phyloP scores from a whole-genome alignment of 2,888 invertebrate genomes.

The Drosophila paramelanica region DNA sequence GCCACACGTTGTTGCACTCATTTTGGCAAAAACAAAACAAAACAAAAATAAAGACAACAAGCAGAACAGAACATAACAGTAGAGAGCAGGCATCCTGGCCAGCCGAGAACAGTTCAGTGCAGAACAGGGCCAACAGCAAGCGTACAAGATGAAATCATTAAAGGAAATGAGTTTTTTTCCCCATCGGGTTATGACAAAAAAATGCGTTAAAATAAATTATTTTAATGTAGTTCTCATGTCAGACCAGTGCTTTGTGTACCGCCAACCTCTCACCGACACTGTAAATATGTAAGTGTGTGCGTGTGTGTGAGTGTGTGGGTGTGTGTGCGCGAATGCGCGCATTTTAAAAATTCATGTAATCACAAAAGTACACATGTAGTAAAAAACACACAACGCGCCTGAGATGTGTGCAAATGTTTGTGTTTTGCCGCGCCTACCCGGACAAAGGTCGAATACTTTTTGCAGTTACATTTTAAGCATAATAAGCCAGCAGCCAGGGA shows the following conservation, averaged over 20 bases:
- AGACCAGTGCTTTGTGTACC: slow-evolving; percentile 43
- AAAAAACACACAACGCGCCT: slow-evolving; percentile 60
- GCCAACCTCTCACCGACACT: background rate
- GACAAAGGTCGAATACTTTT: slow-evolving; percentile 11
- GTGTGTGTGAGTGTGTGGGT: slow-evolving; percentile 4
- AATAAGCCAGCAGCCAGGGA: slow-evolving; percentile 53
- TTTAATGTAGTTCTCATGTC: slow-evolving; percentile 84
- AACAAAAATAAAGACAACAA: slow-evolving; percentile 25
- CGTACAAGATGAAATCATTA: slow-evolving; percentile 80
- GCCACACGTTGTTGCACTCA: slow-evolving; percentile 56
- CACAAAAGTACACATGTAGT: slow-evolving; percentile 81
- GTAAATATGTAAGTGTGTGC: slow-evolving; percentile 17
- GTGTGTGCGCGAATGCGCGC: slow-evolving; percentile 58
- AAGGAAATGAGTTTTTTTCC: slow-evolving; percentile 80
- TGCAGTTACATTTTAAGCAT: slow-evolving; percentile 44
- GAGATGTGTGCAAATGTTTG: slow-evolving; percentile 71
- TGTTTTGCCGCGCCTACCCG: slow-evolving; percentile 39
- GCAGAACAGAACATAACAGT: slow-evolving; percentile 29
- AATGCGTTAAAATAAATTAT: slow-evolving; percentile 83
- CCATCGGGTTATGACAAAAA: slow-evolving; percentile 81
- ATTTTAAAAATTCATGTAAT: slow-evolving; percentile 81
- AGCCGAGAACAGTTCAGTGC: slow-evolving; percentile 7
- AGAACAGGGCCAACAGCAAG: slow-evolving; percentile 50
- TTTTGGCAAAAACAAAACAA: slow-evolving; percentile 36
- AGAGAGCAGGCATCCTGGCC: slow-evolving; percentile 22